Conservation (phyloP, 2,888 invertebrate genomes). For the Leptura quadrifasciata region DNA sequence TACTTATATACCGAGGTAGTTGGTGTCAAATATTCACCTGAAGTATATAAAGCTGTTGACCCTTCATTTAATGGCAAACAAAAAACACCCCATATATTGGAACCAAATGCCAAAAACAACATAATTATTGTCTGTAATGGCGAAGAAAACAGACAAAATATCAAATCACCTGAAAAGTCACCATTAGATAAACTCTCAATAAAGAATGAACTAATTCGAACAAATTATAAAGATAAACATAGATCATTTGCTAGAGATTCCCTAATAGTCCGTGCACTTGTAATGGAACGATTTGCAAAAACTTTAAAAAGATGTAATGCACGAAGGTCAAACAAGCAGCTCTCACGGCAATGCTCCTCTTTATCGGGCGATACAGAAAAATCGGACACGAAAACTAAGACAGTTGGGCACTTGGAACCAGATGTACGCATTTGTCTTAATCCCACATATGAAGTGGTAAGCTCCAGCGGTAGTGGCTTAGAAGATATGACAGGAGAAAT, state of each 20-base stretch:
- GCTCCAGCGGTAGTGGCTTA: background rate
- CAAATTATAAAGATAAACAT: too few species aligned
- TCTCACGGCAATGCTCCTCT: background rate
- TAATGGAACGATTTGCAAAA: background rate
- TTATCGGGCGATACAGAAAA: background rate
- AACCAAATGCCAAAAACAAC: too few species aligned
- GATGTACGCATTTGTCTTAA: background rate
- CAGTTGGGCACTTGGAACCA: background rate
- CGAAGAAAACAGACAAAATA: too few species aligned
- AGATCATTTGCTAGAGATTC: background rate
- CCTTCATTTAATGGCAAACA: too few species aligned
- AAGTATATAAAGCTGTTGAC: too few species aligned
- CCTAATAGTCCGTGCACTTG: background rate
- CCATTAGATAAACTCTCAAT: too few species aligned
- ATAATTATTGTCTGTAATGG: too few species aligned
- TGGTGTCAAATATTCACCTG: too few species aligned
- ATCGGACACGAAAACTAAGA: background rate
- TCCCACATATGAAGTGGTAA: background rate
- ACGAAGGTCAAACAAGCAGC: background rate
- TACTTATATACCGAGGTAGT: too few species aligned
- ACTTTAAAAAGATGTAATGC: background rate
- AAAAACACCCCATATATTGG: too few species aligned
- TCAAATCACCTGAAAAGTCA: too few species aligned
- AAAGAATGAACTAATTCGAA: too few species aligned
- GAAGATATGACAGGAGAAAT: background rate